phyloP scores from a whole-genome alignment of 2,113 vertebrate species.

The Panthera uncia region DNA sequence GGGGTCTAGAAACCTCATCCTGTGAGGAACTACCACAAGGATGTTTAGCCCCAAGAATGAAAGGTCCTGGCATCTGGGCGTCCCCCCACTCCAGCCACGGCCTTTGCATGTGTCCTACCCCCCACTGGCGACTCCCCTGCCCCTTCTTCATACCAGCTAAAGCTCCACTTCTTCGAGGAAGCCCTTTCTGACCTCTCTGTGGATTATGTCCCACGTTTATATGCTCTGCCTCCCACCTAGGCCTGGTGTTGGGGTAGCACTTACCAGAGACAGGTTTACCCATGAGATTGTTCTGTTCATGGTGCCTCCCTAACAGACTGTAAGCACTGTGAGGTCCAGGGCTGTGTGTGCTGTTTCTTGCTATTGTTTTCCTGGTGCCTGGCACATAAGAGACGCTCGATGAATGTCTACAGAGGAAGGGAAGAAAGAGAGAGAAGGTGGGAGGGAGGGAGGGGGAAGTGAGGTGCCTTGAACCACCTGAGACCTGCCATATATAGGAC shows the following conservation, averaged over 20 bases:
- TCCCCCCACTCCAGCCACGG: not conserved
- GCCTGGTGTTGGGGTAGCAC: not conserved
- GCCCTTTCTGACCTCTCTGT: not conserved
- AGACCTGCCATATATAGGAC: not conserved
- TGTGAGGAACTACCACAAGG: not conserved
- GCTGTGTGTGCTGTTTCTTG: not conserved
- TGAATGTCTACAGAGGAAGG: not conserved
- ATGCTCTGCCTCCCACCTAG: not conserved
- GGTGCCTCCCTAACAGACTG: not conserved
- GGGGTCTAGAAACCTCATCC: not conserved
- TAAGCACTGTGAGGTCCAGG: not conserved
- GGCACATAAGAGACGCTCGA: not conserved
- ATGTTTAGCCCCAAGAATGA: not conserved
- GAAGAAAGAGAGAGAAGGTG: not conserved
- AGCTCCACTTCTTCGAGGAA: not conserved
- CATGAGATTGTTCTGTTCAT: accelerated
- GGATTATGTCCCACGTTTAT: too few species aligned
- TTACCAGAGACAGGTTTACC: not conserved
- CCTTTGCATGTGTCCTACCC: not conserved
- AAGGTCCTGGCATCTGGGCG: not conserved
- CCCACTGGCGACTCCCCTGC: not conserved
- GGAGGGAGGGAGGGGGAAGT: conserved; percentile 20
- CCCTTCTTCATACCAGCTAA: not conserved
- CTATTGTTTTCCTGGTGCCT: not conserved
- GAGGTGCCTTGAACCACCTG: conserved; percentile 61